A percentile compares a stretch with the other conserved stretches of the same genome.
Conservation (phyloP, 2,888 invertebrate species). For the Flexamia atlantica region DNA sequence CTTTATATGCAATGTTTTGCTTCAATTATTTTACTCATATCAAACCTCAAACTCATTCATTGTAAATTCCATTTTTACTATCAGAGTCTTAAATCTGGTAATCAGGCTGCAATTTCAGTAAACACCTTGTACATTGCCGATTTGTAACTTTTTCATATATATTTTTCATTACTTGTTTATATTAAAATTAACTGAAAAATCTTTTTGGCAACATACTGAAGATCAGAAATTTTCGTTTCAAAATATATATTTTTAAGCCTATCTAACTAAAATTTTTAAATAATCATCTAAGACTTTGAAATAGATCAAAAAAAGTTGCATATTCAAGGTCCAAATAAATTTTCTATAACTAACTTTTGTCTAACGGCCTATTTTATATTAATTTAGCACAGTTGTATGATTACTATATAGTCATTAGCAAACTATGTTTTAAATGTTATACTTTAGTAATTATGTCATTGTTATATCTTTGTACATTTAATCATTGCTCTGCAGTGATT, state of each 20-base stretch:
- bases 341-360: background rate
- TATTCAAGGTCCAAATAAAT: background rate
- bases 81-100: too few species aligned
- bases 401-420: background rate
- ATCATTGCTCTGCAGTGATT: background rate
- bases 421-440: background rate
- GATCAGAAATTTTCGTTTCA: background rate
- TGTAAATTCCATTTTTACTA: too few species aligned
- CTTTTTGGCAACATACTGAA: background rate
- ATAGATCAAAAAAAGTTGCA: background rate
- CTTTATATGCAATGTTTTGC: too few species aligned
- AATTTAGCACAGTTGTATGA: background rate
- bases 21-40: too few species aligned
- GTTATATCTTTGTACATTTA: background rate
- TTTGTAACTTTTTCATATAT: too few species aligned
- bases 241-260: background rate
- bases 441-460: background rate
- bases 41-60: too few species aligned
- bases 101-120: too few species aligned
- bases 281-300: background rate
- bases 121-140: too few species aligned
- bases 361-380: conserved; percentile 12
- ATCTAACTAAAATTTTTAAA: too few species aligned
- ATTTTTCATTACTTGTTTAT: too few species aligned
- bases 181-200: background rate